Base-by-base conservation (phyloP, 2,888 invertebrate species). In the Buathra laborator region DNA sequence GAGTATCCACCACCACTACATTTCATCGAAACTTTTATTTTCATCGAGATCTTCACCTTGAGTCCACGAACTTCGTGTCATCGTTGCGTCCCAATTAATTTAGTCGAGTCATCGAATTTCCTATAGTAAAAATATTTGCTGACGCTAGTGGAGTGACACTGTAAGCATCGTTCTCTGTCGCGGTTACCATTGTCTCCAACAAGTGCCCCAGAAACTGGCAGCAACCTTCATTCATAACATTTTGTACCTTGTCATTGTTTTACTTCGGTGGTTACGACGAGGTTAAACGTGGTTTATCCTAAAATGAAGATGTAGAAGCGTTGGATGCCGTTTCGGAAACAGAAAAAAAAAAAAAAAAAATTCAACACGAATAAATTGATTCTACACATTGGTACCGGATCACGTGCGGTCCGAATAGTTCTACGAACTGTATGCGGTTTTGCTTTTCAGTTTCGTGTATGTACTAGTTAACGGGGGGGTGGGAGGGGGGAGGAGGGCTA, bases 391-490 rank as follows among this genome's bases (percentile, higher is more conserved):
- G 48, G 46, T 12, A 51, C 24, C 1, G 68, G 3, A 68, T 68
- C 48, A 68, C 46, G 68, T 29, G 24, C 16, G 19, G 68, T 6
- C 46, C 48, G n/a, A 68, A 48, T 68, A 68, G 68, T 71, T 56
- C n/a, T 37, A 12, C 71, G 71, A 56, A 43, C 53, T 37, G 43
- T 7, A 37, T 56, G 56, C 53, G 37, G 37, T 66, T 14, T 53
- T 16, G n/a, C 53, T 32, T 71, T 37, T 53, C 44, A 37, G 53
- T 53, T 53, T 71, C 10, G 62, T 29, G 29, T 62, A 32, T 29
- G 29, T 29, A 62, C 62, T 62, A 62, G 62, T 62, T 62, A 62
- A 62, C 62, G 29, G 37, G 7, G 37, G 9, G 37, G 37, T 0
- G 37, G 37, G 37, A 0, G 37, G 37, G 6, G 37, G 37, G 5